These are phyloP conservation scores for Melinaea marsaeus DNA, from an alignment of 2,888 invertebrate genomes.

Conservation along the genomic window DNA sequence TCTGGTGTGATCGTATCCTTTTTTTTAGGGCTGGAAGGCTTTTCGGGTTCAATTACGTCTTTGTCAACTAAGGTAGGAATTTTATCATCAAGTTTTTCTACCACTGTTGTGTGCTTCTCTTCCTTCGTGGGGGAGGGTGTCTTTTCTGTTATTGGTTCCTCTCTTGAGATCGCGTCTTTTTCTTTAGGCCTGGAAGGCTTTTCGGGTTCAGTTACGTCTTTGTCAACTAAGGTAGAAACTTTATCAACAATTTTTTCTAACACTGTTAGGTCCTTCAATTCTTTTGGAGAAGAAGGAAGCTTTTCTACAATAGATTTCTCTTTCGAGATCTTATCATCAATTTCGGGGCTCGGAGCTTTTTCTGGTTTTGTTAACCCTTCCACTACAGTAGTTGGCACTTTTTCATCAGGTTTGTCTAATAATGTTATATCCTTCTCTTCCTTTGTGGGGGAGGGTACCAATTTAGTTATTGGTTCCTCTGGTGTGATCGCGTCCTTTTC, in stretches of 20 bases:
- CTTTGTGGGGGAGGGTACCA: conserved; percentile 6
- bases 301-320: not conserved
- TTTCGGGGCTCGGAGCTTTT: not conserved
- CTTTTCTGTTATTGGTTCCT: conserved; percentile 6
- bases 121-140: conserved; percentile 8
- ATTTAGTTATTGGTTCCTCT: conserved; percentile 3
- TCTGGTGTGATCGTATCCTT: conserved; percentile 18
- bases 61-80: not conserved
- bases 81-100: conserved; percentile 15
- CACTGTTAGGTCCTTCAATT: not conserved
- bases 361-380: not conserved
- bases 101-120: not conserved
- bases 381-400: conserved; percentile 17
- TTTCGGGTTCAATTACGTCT: conserved; percentile 17
- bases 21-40: conserved; percentile 23
- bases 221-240: not conserved
- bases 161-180: conserved; percentile 2
- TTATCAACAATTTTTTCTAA: conserved; percentile 8
- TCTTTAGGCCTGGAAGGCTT: conserved; percentile 19
- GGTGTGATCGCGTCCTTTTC: not conserved
- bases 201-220: conserved; percentile 1
- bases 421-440: not conserved
- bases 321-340: not conserved
- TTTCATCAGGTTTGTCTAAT: conserved; percentile 14
- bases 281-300: not conserved